These are phyloP conservation scores for Laticauda colubrina DNA, from an alignment of 2,113 vertebrate genomes.

Conservation along the genomic window DNA sequence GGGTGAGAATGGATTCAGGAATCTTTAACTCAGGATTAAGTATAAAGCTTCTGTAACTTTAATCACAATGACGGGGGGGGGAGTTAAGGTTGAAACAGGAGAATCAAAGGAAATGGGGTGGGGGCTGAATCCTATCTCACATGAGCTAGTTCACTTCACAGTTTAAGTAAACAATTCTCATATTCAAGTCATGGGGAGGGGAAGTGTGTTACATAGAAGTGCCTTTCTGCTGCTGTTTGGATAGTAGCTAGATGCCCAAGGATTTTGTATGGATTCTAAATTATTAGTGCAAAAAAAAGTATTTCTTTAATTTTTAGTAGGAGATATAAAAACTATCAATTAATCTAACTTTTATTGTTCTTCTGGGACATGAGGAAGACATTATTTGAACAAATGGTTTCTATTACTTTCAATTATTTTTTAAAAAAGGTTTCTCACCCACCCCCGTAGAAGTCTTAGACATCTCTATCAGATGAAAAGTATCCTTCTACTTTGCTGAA, in stretches of 20 bases:
- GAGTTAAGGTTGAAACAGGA: slow-evolving; percentile 54
- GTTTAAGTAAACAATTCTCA: slow-evolving; percentile 75
- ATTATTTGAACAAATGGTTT: slow-evolving; percentile 73
- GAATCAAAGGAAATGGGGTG: slow-evolving; percentile 58
- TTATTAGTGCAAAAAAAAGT: slow-evolving; percentile 57
- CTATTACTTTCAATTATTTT: slow-evolving; percentile 71
- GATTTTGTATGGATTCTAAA: slow-evolving; percentile 67
- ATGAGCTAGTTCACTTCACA: slow-evolving; percentile 67
- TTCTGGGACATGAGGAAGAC: slow-evolving; percentile 66
- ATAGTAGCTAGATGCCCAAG: slow-evolving; percentile 66
- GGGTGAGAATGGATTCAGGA: neutral
- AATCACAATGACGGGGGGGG: slow-evolving; percentile 57
- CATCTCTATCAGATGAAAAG: slow-evolving; percentile 67
- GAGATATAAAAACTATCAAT: slow-evolving; percentile 70
- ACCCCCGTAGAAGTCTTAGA: slow-evolving; percentile 52
- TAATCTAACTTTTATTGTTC: slow-evolving; percentile 69
- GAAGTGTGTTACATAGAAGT: slow-evolving; percentile 59
- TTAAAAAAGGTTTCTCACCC: slow-evolving; percentile 62
- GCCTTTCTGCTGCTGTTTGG: slow-evolving; percentile 67
- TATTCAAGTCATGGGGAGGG: slow-evolving; percentile 50
- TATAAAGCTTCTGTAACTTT: slow-evolving; percentile 56
- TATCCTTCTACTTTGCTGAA: slow-evolving; percentile 64
- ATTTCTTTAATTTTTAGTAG: slow-evolving; percentile 58
- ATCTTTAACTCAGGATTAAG: slow-evolving; percentile 50
- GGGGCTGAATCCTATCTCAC: slow-evolving; percentile 56